These are phyloP conservation scores for Dryobates pubescens DNA, from an alignment of 2,797 vertebrate species.

Conservation along the genomic window DNA sequence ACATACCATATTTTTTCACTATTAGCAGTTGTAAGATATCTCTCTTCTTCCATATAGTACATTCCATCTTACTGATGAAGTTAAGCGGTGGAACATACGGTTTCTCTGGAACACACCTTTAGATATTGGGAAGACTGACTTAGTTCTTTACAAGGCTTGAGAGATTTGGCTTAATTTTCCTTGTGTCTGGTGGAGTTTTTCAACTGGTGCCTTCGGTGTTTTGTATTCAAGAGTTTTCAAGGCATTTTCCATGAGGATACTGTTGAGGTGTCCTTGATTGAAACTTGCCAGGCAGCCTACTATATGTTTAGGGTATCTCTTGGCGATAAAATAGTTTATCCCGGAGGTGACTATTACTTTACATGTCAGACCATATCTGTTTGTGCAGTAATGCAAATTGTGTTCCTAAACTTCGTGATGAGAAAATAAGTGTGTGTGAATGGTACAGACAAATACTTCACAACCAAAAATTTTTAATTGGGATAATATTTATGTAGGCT, in stretches of 20 bases:
- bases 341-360: not conserved
- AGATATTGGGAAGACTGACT: not conserved
- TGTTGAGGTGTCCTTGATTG: not conserved
- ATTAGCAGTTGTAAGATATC: not conserved
- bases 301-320: not conserved
- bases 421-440: not conserved
- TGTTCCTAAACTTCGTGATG: not conserved
- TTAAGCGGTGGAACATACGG: not conserved
- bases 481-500: not conserved
- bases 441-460: not conserved
- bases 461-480: not conserved
- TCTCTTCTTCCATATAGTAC: not conserved
- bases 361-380: not conserved
- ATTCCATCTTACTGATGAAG: not conserved
- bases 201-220: not conserved
- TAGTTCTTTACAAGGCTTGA: not conserved
- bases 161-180: not conserved
- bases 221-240: not conserved
- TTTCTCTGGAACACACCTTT: not conserved
- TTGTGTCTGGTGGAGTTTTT: not conserved
- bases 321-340: not conserved
- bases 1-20: not conserved
- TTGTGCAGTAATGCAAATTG: not conserved
- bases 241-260: not conserved
- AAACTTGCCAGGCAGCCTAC: not conserved